These are phyloP conservation scores for Brevipalpus yothersi DNA, from an alignment of 1,140 invertebrate species.

Conservation along the genomic window DNA sequence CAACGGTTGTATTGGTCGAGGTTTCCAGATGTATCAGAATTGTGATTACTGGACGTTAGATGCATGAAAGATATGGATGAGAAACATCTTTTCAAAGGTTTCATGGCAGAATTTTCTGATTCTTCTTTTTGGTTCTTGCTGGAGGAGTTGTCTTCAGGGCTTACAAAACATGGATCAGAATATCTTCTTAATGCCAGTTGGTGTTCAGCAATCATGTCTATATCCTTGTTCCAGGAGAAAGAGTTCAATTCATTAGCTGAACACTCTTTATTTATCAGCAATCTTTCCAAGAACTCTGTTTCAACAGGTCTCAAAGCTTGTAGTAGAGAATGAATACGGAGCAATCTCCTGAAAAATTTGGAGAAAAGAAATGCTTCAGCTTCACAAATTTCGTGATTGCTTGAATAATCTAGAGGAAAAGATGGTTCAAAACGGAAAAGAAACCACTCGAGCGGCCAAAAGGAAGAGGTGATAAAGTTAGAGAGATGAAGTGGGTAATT, in stretches of 20 bases:
- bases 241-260: neutral
- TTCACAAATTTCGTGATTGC: too few relatives aligned
- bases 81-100: neutral
- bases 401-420: too few relatives aligned
- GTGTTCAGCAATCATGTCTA: neutral
- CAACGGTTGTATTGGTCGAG: neutral
- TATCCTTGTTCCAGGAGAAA: neutral
- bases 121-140: neutral
- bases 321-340: constrained; percentile 5
- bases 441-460: too few relatives aligned
- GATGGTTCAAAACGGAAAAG: too few relatives aligned
- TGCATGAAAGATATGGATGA: neutral
- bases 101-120: neutral
- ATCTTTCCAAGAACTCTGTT: constrained; percentile 7
- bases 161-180: neutral
- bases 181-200: neutral
- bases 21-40: neutral
- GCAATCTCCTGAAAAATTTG: neutral
- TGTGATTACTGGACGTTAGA: neutral
- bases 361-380: neutral
- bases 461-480: too few relatives aligned
- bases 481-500: too few relatives aligned
- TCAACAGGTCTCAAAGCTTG: constrained; percentile 4
- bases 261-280: constrained; percentile 7
- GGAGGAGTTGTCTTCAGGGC: neutral